Evolutionary conservation across 2,888 invertebrate genomes (phyloP).

Genomic region (Clitarchus hookeri): DNA sequence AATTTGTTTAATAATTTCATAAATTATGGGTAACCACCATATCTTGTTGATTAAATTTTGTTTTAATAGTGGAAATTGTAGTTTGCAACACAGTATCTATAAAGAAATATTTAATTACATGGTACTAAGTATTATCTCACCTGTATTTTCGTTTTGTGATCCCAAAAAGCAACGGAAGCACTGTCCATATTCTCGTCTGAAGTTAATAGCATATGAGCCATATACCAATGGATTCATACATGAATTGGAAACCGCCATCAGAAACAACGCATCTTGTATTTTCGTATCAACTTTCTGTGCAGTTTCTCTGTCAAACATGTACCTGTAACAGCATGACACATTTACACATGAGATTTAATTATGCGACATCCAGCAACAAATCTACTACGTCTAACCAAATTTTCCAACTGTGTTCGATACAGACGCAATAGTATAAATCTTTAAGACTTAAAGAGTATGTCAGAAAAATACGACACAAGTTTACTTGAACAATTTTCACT

Average conservation of each 20-base stretch:
- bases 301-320: conserved; percentile 69
- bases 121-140: background rate
- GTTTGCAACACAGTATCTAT: too few species aligned
- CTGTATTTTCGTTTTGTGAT: background rate
- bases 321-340: conserved; percentile 57
- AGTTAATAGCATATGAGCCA: conserved; percentile 69
- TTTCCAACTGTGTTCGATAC: too few species aligned
- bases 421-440: too few species aligned
- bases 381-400: too few species aligned
- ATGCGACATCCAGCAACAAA: background rate
- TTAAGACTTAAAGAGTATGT: too few species aligned
- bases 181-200: conserved; percentile 54
- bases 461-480: too few species aligned
- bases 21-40: too few species aligned
- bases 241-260: conserved; percentile 81
- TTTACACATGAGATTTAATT: background rate
- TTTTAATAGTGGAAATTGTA: too few species aligned
- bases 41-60: too few species aligned
- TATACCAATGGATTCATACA: conserved; percentile 82
- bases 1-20: too few species aligned
- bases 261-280: conserved; percentile 72
- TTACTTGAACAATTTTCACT: too few species aligned
- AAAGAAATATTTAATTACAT: background rate
- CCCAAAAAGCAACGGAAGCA: conserved; percentile 45
- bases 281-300: conserved; percentile 66